Evolutionary conservation across 2,113 vertebrate species (phyloP).

Genomic region (Leptobrachium leishanense): DNA sequence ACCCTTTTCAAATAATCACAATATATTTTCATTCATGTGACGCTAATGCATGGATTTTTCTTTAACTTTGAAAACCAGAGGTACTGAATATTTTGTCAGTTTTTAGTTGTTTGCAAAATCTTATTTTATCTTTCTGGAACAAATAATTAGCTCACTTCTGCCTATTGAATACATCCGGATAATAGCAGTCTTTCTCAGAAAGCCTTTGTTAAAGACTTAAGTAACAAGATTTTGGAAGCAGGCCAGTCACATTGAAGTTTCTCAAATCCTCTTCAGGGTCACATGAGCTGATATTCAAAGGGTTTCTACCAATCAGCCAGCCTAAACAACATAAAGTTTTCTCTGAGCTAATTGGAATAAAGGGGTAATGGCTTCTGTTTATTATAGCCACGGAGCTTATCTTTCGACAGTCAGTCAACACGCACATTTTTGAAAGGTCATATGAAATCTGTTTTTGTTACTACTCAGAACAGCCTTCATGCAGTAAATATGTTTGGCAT

Average conservation of each 20-base stretch:
- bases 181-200: constrained; percentile 73
- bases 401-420: neutral
- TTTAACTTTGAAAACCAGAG: neutral
- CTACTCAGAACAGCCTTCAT: constrained; percentile 46
- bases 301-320: constrained; percentile 52
- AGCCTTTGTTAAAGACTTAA: constrained; percentile 74
- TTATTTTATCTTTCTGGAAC: constrained; percentile 71
- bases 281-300: constrained; percentile 59
- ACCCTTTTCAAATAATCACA: neutral
- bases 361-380: constrained; percentile 53
- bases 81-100: constrained; percentile 66
- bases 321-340: constrained; percentile 21
- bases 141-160: constrained; percentile 75
- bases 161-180: constrained; percentile 68
- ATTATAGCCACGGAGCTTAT: constrained; percentile 23
- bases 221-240: constrained; percentile 67
- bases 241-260: constrained; percentile 67
- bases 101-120: constrained; percentile 69
- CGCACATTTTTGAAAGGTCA: neutral
- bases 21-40: neutral
- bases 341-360: constrained; percentile 28
- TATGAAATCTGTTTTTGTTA: constrained; percentile 9
- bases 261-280: constrained; percentile 74
- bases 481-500: constrained; percentile 1
- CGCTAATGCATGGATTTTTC: neutral